Percentiles rank a stretch among this genome's conserved stretches.
Evolutionary conservation across 1,140 invertebrate species (phyloP).

Genomic region (Anoplophora glabripennis): DNA sequence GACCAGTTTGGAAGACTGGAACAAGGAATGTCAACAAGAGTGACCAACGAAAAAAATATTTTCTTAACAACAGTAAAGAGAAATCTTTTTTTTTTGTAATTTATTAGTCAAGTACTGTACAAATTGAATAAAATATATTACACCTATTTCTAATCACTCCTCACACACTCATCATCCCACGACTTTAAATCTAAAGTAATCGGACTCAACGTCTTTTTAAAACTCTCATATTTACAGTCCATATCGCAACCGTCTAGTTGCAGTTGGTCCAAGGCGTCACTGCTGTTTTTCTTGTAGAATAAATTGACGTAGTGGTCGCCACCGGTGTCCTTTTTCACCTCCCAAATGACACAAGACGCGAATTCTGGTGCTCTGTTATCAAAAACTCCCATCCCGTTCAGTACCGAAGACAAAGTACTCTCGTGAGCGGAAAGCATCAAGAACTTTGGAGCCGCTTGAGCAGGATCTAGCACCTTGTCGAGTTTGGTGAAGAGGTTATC

Average conservation of each 20-base stretch:
- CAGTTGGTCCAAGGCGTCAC: conserved; percentile 16
- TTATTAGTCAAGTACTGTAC: conserved; percentile 33
- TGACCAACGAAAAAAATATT: too few species aligned
- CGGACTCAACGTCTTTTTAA: background rate
- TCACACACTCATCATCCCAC: background rate
- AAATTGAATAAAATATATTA: background rate
- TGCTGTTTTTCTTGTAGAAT: conserved; percentile 59
- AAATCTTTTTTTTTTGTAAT: too few species aligned
- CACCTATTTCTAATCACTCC: background rate
- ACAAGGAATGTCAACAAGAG: background rate
- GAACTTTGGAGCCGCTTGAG: conserved; percentile 58
- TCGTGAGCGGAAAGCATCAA: conserved; percentile 58
- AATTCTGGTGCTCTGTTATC: conserved; percentile 70
- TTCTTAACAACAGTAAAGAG: too few species aligned
- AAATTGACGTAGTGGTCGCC: conserved; percentile 50
- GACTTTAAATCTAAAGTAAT: background rate
- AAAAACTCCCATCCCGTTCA: conserved; percentile 69
- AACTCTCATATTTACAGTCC: background rate
- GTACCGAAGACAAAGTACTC: conserved; percentile 70
- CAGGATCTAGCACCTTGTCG: conserved; percentile 33
- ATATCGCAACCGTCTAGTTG: background rate
- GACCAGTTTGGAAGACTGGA: background rate
- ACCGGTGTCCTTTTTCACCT: conserved; percentile 68
- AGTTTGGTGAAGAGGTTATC: conserved; percentile 27
- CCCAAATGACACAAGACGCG: conserved; percentile 65